Evolutionary conservation across 2,888 invertebrate species (phyloP).

Genomic region (Drosophila limbata): DNA sequence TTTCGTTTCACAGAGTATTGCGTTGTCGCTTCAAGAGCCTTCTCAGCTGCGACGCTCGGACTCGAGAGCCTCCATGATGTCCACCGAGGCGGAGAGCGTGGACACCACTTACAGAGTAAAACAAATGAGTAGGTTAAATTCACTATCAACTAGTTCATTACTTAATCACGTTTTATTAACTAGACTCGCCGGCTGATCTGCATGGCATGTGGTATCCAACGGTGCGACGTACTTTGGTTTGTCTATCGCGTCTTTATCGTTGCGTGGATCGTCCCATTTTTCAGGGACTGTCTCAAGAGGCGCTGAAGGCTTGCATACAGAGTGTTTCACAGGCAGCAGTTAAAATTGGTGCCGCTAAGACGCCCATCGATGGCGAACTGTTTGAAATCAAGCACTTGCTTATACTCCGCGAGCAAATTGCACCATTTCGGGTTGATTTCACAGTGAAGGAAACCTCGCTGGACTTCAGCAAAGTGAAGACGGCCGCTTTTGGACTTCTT

Average conservation of each 20-base stretch:
- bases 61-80: conserved; percentile 89
- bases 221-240: conserved; percentile 96
- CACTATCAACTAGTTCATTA: no score
- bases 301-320: conserved; percentile 95
- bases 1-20: conserved; percentile 87
- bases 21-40: conserved; percentile 88
- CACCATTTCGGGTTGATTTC: conserved; percentile 98
- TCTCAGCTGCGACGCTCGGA: conserved; percentile 88
- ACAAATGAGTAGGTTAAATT: conserved; percentile 80
- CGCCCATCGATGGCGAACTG: conserved; percentile 96
- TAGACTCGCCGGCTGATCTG: conserved; percentile 95
- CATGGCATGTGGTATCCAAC: conserved; percentile 99
- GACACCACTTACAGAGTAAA: conserved; percentile 81
- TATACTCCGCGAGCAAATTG: conserved; percentile 98
- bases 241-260: conserved; percentile 94
- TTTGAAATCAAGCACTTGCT: conserved; percentile 99
- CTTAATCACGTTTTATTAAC: background rate
- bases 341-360: conserved; percentile 91
- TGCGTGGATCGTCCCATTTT: conserved; percentile 98
- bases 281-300: conserved; percentile 98
- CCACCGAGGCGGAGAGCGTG: conserved; percentile 90
- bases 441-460: conserved; percentile 96
- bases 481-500: conserved; percentile 91
- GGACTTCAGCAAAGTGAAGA: conserved; percentile 97
- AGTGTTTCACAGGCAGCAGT: conserved; percentile 93